Percentiles rank a stretch among this genome's conserved stretches.
Evolutionary conservation across 2,113 vertebrate species (phyloP).

Genomic region (Nasalis larvatus): DNA sequence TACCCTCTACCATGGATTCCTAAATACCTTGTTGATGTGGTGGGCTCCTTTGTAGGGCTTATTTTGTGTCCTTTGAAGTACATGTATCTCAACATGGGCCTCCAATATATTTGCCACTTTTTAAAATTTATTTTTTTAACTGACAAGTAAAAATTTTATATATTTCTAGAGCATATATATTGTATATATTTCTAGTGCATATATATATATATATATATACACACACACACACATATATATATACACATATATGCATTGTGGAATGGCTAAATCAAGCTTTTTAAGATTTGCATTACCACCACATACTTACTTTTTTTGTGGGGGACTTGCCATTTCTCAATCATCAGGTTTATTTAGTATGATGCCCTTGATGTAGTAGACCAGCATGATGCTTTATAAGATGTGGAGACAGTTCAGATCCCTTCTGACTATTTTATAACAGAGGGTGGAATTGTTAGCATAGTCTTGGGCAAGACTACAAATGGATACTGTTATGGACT

Average conservation of each 20-base stretch:
- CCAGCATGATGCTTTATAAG: background rate
- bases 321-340: background rate
- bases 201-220: fast-evolving
- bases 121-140: background rate
- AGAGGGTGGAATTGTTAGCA: background rate
- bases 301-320: background rate
- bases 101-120: background rate
- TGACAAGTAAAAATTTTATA: background rate
- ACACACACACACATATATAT: background rate
- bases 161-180: no score
- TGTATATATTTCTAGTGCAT: no score
- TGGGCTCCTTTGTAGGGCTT: background rate
- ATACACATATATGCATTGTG: background rate
- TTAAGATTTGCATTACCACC: background rate
- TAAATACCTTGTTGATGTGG: background rate
- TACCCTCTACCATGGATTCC: background rate
- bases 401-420: background rate
- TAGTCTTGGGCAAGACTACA: background rate
- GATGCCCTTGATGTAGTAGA: background rate
- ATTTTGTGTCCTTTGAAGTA: background rate
- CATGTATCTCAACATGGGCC: background rate
- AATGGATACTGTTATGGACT: background rate
- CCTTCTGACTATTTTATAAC: background rate
- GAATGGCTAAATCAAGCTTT: background rate
- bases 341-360: background rate